A percentile compares a stretch with the other conserved stretches of the same genome.
Conservation (phyloP, 2,113 vertebrate species). For the Neolamprologus devosi region DNA sequence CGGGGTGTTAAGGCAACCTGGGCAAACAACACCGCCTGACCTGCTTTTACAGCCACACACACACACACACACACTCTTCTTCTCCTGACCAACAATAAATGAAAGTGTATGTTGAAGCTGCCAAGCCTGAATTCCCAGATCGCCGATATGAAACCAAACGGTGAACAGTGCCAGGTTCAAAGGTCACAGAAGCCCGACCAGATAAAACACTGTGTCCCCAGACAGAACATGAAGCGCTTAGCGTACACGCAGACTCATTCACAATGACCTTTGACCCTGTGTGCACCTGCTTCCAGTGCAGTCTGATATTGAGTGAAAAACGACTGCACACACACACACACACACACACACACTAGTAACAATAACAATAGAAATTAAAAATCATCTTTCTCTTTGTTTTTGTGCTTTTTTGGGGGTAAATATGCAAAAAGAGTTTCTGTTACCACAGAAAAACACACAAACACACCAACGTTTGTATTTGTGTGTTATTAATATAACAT, state of each 20-base stretch:
- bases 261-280: neutral
- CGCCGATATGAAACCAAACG: neutral
- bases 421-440: neutral
- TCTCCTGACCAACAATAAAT: neutral
- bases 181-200: neutral
- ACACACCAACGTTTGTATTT: neutral
- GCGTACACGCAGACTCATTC: neutral
- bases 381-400: neutral
- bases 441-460: neutral
- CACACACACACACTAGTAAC: neutral
- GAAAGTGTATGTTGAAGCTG: neutral
- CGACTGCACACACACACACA: neutral
- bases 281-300: neutral
- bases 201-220: neutral
- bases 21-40: conserved; percentile 48
- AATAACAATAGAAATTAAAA: neutral
- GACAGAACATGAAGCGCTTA: neutral
- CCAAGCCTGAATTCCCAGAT: neutral
- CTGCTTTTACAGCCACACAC: conserved; percentile 45
- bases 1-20: conserved; percentile 55
- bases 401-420: neutral
- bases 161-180: neutral
- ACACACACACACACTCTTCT: neutral
- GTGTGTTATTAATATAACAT: neutral
- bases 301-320: neutral